Base-by-base conservation (phyloP, 2,888 invertebrate species). In the Lysandra coridon region DNA sequence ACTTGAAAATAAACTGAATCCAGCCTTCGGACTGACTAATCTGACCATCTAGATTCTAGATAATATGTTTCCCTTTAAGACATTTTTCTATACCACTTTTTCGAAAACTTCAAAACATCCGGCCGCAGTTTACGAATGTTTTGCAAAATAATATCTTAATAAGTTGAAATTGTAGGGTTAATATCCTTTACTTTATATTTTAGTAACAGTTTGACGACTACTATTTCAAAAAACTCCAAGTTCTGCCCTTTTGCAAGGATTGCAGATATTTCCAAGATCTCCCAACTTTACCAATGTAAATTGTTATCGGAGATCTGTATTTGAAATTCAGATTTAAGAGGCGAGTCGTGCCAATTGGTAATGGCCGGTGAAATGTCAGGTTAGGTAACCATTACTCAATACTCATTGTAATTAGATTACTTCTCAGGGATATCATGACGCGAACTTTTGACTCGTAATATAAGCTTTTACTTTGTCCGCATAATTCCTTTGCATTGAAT, bases 371-470 rank as follows among this genome's bases (percentile, higher is more conserved):
- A 84, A 84, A 84, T 84, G 84, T 83, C 84, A 83, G 64, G 82
- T 82, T 83, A 82, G 80, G 82, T 84, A 84, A 83, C 83, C 80
- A 83, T 79, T 79, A 76, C 53, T 76, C 76, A 76, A 76, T 74
- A 74, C 33, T 69, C 69, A 74, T 82, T 84, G 86, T 88, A 88
- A 89, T 88, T 88, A 88, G 88, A 87, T 85, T 87, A 85, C 85
- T 87, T 88, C 88, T 85, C 88, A 88, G 85, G 87, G 84, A 82
- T 88, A 86, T 86, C 84, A 83, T 84, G 84, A 85, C 85, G 83
- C 83, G 85, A 86, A 84, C 78, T 80, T 80, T 78, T 78, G 78
- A 74, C 78, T 80, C 78, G 75, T 78, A 78, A 75, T 78, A 75
- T 23, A 75, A 78, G 75, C 74, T 40, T 80, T 80, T 78, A 69